Evolutionary conservation across 2,888 invertebrate genomes (phyloP).

Genomic region (Pseudanteris insignis): DNA sequence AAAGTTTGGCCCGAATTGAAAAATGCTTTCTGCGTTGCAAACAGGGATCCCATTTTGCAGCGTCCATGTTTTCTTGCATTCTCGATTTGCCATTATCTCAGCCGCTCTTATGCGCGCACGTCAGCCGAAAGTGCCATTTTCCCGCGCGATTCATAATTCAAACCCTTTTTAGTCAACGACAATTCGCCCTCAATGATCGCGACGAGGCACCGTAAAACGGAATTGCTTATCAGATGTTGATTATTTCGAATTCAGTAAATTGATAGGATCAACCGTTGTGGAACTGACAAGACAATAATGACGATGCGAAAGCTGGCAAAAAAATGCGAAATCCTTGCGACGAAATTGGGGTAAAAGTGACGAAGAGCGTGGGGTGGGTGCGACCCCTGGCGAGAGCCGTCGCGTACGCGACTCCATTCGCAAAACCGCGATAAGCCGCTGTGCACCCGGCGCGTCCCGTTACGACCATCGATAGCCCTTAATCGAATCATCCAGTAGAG

Average conservation of each 20-base stretch:
- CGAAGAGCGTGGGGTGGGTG: conserved; percentile 3
- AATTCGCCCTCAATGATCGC: conserved; percentile 21
- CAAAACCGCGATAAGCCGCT: conserved; percentile 43
- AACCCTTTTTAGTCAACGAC: conserved; percentile 57
- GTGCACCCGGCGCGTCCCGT: conserved; percentile 51
- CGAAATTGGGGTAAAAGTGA: conserved; percentile 35
- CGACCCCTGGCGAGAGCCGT: conserved; percentile 22
- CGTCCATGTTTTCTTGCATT: conserved; percentile 26
- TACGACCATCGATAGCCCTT: conserved; percentile 64
- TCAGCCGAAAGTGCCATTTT: conserved; percentile 45
- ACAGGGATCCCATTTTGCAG: conserved; percentile 37
- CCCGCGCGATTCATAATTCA: conserved; percentile 59
- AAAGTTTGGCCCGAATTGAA: conserved; percentile 64
- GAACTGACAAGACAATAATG: conserved; percentile 15
- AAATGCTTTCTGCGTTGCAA: conserved; percentile 54
- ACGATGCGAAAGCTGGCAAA: conserved; percentile 10
- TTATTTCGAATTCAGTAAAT: conserved; percentile 12
- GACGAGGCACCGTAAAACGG: conserved; percentile 17
- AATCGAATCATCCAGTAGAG: conserved; percentile 61
- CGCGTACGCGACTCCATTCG: conserved; percentile 32
- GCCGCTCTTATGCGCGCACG: conserved; percentile 31
- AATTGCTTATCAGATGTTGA: conserved; percentile 21
- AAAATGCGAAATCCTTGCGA: conserved; percentile 7
- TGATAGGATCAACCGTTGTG: conserved; percentile 10
- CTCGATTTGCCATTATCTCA: conserved; percentile 37